These are phyloP conservation scores for Polia nebulosa DNA, from an alignment of 2,888 invertebrate genomes.

Conservation along the genomic window DNA sequence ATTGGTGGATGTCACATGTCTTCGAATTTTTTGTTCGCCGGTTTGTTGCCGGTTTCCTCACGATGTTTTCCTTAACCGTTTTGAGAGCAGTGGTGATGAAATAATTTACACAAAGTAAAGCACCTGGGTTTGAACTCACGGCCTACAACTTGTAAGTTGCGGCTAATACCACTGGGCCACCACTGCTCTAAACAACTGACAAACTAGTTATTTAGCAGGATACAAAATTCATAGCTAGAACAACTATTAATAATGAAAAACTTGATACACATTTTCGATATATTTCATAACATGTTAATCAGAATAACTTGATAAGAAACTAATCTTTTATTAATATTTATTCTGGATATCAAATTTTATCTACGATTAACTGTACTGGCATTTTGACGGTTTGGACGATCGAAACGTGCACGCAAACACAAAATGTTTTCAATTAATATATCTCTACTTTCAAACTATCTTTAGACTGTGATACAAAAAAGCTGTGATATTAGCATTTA, in stretches of 20 bases:
- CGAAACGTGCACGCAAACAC: slow-evolving; percentile 8
- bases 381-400: slow-evolving; percentile 14
- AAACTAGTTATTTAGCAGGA: background rate
- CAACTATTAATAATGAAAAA: background rate
- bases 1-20: too few relatives aligned
- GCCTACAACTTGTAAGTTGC: too few relatives aligned
- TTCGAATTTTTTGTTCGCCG: too few relatives aligned
- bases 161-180: too few relatives aligned
- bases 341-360: slow-evolving; percentile 25
- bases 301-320: slow-evolving; percentile 43
- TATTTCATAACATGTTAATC: slow-evolving; percentile 28
- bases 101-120: too few relatives aligned
- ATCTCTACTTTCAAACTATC: background rate
- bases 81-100: too few relatives aligned
- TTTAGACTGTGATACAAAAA: slow-evolving; percentile 18
- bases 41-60: too few relatives aligned
- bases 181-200: too few relatives aligned
- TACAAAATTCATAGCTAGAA: background rate
- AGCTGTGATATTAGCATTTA: slow-evolving; percentile 9
- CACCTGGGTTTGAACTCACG: too few relatives aligned
- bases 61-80: too few relatives aligned
- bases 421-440: slow-evolving; percentile 12
- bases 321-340: slow-evolving; percentile 48
- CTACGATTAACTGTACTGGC: slow-evolving; percentile 31
- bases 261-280: background rate